These are phyloP conservation scores for Nycticebus coucang DNA, from an alignment of 2,113 vertebrate species.

Conservation along the genomic window DNA sequence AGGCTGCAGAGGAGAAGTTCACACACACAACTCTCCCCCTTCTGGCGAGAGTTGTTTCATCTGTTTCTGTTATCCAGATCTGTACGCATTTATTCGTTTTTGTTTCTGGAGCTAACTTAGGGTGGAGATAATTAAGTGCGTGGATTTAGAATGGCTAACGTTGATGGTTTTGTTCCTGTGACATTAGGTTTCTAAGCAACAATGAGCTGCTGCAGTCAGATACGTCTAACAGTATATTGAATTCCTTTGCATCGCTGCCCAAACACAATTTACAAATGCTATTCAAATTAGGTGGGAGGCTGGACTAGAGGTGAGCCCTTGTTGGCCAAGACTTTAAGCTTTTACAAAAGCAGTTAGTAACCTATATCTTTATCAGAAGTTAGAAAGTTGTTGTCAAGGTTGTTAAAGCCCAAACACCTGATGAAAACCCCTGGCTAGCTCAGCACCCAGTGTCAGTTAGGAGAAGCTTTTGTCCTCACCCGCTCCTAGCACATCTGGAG, in stretches of 20 bases:
- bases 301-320: neutral
- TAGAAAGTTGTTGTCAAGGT: neutral
- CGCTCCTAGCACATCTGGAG: conserved; percentile 16
- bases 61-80: neutral
- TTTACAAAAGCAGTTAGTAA: neutral
- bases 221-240: neutral
- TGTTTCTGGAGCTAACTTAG: conserved; percentile 64
- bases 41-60: neutral
- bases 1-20: neutral
- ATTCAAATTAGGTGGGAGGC: conserved; percentile 28
- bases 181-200: conserved; percentile 66
- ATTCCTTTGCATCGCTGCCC: neutral
- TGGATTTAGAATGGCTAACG: conserved; percentile 56
- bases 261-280: conserved; percentile 29
- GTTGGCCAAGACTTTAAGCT: neutral
- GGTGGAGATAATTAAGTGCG: conserved; percentile 66
- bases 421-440: neutral
- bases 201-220: conserved; percentile 42
- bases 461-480: neutral
- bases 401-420: neutral
- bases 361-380: neutral
- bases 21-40: neutral
- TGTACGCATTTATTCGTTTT: neutral
- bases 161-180: conserved; percentile 36
- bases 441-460: neutral